Percentiles rank a stretch among this genome's conserved stretches.
Evolutionary conservation across 2,797 vertebrate species (phyloP).

Genomic region (Silurus lanzhouensis): DNA sequence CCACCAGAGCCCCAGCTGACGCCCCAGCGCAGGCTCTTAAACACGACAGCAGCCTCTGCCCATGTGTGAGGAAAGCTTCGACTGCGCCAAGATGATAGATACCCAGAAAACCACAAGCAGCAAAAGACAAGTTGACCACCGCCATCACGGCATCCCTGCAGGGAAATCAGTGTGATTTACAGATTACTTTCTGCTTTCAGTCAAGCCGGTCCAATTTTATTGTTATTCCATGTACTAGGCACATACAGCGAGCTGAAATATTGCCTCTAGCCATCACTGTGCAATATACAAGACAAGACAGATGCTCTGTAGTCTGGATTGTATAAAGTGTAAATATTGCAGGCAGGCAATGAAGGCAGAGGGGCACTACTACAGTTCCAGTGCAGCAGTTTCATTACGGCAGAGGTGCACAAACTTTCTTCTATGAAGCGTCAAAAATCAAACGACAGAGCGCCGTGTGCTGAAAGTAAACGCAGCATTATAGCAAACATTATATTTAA

Average conservation of each 20-base stretch:
- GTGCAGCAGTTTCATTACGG: background rate
- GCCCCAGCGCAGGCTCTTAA: conserved; percentile 83
- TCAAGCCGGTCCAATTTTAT: background rate
- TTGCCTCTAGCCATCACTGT: background rate
- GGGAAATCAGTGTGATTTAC: background rate
- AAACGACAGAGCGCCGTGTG: too few species aligned
- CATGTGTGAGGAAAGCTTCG: conserved; percentile 79
- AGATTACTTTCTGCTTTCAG: background rate
- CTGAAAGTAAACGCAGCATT: too few species aligned
- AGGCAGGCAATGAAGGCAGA: background rate
- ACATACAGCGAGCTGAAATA: background rate
- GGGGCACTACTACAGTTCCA: background rate
- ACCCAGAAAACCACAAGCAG: conserved; percentile 83
- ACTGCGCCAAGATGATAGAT: conserved; percentile 89
- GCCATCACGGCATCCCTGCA: conserved; percentile 66
- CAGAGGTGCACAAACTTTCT: too few species aligned
- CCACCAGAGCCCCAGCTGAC: conserved; percentile 85
- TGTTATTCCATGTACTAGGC: background rate
- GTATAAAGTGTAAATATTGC: background rate
- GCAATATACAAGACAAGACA: background rate
- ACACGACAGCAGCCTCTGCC: conserved; percentile 73
- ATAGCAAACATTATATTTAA: too few species aligned
- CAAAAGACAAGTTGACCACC: conserved; percentile 85
- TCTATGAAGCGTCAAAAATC: too few species aligned
- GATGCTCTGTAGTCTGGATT: background rate